phyloP scores from a whole-genome alignment of 2,113 vertebrate species.

The Poeciliopsis retropinna region DNA sequence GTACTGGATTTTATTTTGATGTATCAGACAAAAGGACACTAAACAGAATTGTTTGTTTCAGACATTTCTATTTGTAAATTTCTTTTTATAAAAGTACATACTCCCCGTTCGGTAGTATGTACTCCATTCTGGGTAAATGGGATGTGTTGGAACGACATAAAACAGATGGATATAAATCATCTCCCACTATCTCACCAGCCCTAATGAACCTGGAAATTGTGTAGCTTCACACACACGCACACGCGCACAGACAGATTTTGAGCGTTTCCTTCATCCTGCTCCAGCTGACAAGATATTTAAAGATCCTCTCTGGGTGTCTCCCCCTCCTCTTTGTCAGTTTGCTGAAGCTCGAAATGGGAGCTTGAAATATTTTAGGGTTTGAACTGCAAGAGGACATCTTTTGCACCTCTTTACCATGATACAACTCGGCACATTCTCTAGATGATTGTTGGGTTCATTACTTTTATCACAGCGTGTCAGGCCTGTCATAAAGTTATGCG shows the following conservation, averaged over 20 bases:
- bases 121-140: constrained; percentile 54
- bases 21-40: too few species aligned
- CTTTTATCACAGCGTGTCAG: constrained; percentile 56
- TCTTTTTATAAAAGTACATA: too few species aligned
- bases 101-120: neutral
- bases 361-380: constrained; percentile 50
- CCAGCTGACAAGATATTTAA: constrained; percentile 66
- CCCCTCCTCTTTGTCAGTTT: constrained; percentile 25
- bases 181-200: constrained; percentile 48
- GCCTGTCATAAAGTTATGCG: constrained; percentile 43
- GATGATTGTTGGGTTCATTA: constrained; percentile 49
- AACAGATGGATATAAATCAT: constrained; percentile 70
- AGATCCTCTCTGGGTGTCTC: constrained; percentile 45
- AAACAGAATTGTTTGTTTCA: too few species aligned
- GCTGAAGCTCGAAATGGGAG: constrained; percentile 38
- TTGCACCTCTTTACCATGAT: constrained; percentile 20
- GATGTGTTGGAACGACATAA: constrained; percentile 61
- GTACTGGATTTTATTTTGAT: too few species aligned
- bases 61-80: too few species aligned
- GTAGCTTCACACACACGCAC: constrained; percentile 8
- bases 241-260: constrained; percentile 21
- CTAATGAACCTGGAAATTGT: constrained; percentile 54
- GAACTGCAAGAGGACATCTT: constrained; percentile 42
- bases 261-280: constrained; percentile 56
- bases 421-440: constrained; percentile 14